Evolutionary conservation across 2,888 invertebrate species (phyloP).

Genomic region (Orthonevra nobilis): DNA sequence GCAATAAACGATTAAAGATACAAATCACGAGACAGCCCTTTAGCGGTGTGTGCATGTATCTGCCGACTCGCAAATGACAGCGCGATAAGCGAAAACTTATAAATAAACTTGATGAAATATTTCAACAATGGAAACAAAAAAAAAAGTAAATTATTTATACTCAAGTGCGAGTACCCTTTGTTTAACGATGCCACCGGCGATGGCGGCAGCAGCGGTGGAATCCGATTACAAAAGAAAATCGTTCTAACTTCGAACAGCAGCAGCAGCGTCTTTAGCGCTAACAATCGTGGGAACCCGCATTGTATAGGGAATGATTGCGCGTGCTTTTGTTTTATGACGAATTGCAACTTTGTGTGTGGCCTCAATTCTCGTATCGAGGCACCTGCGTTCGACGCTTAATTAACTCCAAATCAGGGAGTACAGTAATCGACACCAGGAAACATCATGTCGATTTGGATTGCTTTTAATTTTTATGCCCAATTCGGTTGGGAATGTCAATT

Average conservation of each 20-base stretch:
- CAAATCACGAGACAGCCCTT: too few species aligned
- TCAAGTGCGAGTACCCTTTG: constrained; percentile 23
- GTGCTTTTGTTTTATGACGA: constrained; percentile 17
- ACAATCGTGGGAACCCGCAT: constrained; percentile 38
- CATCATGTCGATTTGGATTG: too few species aligned
- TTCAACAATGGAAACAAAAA: constrained; percentile 3
- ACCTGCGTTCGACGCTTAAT: constrained; percentile 37
- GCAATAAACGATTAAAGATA: not conserved
- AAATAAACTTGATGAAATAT: constrained; percentile 2
- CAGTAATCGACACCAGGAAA: constrained; percentile 65
- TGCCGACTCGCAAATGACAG: too few species aligned
- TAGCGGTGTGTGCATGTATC: too few species aligned
- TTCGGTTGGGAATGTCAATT: constrained; percentile 56
- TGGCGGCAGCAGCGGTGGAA: too few species aligned
- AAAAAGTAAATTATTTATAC: not conserved
- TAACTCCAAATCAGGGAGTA: constrained; percentile 63
- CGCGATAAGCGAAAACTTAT: too few species aligned
- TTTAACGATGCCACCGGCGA: constrained; percentile 39
- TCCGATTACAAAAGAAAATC: constrained; percentile 1
- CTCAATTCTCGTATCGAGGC: constrained; percentile 41
- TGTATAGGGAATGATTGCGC: not conserved
- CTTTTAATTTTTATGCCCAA: constrained; percentile 55
- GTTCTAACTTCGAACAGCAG: too few species aligned
- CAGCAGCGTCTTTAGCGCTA: too few species aligned
- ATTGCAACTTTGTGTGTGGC: constrained; percentile 17